Evolutionary conservation across 2,888 invertebrate genomes (phyloP), one percentile per base, ranked within the genome.

Genomic region (Galeopsomyia nigrocyanea): DNA sequence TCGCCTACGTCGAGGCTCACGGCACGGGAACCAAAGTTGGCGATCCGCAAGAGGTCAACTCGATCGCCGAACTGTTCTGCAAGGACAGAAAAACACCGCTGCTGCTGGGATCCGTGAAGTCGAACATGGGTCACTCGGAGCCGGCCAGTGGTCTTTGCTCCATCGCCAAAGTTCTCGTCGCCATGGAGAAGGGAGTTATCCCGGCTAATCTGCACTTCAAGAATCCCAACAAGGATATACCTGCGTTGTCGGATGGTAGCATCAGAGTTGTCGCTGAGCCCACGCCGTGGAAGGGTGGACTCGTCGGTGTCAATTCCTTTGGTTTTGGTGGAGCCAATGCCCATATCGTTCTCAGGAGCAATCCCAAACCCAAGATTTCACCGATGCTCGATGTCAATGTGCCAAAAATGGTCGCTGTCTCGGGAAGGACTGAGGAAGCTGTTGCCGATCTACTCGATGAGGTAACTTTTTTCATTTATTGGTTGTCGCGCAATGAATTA

Each of bases 81-180:
- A 92, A 93, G 84, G 92, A 92, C 76, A 91, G 97, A 60, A 89
- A 90, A 73, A 87, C 88, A 46, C 97, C 98, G 7, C 89, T 99
- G 58, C 87, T 98, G 56, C 92, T 99, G 81, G 99, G 99, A 19
- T 98, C 98, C 0, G 95, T 98, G 0, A 99, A 99, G 87, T 97
- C 97, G 22, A 99, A 99, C 88, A 98, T 99, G 97, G 99, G 99
- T 1, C 99, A 99, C 86, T 93, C 98, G 3, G 99, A 99, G 87
- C 96, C 98, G 0, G 94, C 94, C 0, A 95, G 95, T 57, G 97
- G 97, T 31, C 88, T 98, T 26, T 95, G 96, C 83, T 94, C 97
- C 0, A 88, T 98, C 77, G 95, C 96, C 14, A 98, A 98, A 87
- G 90, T 97, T 67, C 86, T 99, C 22, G 91, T 99, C 73, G 95